Conservation (phyloP, 2,113 vertebrate genomes). For the Tretioscincus oriximinensis region DNA sequence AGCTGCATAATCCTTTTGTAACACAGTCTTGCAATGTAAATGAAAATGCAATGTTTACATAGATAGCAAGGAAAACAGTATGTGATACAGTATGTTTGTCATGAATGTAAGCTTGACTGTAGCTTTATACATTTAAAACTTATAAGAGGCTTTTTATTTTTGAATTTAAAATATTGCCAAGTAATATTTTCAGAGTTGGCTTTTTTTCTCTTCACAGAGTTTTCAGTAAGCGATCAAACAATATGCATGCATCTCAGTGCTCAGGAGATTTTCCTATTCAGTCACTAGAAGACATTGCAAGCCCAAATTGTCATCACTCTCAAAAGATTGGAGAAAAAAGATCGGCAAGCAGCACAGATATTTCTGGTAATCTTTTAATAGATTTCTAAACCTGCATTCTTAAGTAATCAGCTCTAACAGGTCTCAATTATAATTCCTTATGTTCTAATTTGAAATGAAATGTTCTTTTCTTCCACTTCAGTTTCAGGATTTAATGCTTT, state of each 20-base stretch:
- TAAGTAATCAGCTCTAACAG: neutral
- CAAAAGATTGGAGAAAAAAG: conserved; percentile 83
- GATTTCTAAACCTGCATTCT: conserved; percentile 12
- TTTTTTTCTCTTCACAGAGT: conserved; percentile 65
- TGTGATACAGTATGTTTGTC: too few species aligned
- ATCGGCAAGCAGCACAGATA: conserved; percentile 83
- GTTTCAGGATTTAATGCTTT: neutral
- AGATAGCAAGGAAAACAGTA: too few species aligned
- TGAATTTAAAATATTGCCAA: neutral
- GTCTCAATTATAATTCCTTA: neutral
- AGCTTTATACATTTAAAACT: neutral
- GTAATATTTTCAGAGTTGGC: neutral
- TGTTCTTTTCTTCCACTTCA: neutral
- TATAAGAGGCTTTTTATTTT: conserved; percentile 23
- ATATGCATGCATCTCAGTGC: conserved; percentile 76
- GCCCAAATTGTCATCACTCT: conserved; percentile 70
- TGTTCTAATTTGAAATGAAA: neutral
- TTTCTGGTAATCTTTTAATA: conserved; percentile 79
- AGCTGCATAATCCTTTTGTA: too few species aligned
- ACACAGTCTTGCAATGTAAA: too few species aligned
- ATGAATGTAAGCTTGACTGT: too few species aligned
- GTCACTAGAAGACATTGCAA: conserved; percentile 80
- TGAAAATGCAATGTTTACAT: too few species aligned
- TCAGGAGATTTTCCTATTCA: conserved; percentile 78
- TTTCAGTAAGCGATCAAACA: conserved; percentile 72